phyloP scores from a whole-genome alignment of 2,888 invertebrate species.

The Temnothorax rugatulus region DNA sequence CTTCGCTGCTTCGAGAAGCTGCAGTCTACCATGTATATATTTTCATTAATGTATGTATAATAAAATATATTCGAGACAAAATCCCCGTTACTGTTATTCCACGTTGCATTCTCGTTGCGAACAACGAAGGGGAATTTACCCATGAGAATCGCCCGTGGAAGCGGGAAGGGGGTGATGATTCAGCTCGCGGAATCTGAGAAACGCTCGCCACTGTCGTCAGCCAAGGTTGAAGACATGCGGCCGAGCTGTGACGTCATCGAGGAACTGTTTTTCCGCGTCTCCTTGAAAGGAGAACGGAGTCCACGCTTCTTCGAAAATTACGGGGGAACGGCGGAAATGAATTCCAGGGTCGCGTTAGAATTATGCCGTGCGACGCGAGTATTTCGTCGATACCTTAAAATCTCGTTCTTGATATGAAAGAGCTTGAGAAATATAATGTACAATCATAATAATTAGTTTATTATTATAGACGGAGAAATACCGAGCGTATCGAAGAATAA shows the following conservation, averaged over 20 bases:
- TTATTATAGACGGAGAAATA: not conserved
- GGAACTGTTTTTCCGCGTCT: constrained; percentile 33
- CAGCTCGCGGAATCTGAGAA: constrained; percentile 8
- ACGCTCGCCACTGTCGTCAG: not conserved
- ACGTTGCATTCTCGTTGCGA: not conserved
- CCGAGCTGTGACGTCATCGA: constrained; percentile 28
- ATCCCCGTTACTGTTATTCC: constrained; percentile 32
- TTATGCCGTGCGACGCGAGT: no score
- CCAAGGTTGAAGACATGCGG: constrained; percentile 1
- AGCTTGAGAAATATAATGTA: not conserved
- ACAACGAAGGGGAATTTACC: constrained; percentile 6
- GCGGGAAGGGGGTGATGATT: no score
- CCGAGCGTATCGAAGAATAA: constrained; percentile 19
- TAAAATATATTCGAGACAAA: constrained; percentile 81
- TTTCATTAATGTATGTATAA: constrained; percentile 86
- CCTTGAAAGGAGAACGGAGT: constrained; percentile 21
- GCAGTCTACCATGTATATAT: constrained; percentile 86
- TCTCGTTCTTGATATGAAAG: not conserved
- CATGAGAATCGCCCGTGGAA: no score
- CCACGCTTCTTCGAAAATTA: constrained; percentile 5
- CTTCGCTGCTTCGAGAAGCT: constrained; percentile 84
- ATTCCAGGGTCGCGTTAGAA: not conserved
- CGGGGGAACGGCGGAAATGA: not conserved
- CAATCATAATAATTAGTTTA: not conserved
- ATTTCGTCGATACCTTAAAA: not conserved